Base-by-base conservation (phyloP, 2,888 invertebrate species). In the Drosophila demipolita region DNA sequence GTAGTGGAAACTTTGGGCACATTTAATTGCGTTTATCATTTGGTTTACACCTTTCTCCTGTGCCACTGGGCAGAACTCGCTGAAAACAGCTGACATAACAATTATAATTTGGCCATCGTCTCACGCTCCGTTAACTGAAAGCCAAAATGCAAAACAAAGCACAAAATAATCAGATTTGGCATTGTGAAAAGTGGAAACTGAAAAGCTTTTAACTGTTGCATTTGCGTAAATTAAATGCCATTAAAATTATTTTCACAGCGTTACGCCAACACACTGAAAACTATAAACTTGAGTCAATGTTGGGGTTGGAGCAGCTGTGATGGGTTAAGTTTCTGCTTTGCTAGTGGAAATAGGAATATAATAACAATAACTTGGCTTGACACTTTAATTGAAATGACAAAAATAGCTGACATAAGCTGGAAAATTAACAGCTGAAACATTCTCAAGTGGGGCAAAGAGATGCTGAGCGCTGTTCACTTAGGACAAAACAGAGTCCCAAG, bases 221-320 rank as follows among this genome's bases (percentile, higher is more conserved):
- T 75, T 89, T 84, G 82, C 87, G 78, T 84, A 89, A 89, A 85
- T 89, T 82, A 89, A 87, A 85, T 85, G 82, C 80, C 82, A 87
- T 85, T 89, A 90, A 87, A 90, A 90, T 85, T 89, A 90, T 85
- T 85, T 89, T 87, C 88, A 77, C 72, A 73, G 83, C 70, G 57
- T 42, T 60, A 35, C 48, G 62, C 59, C 58, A 63, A 67, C 52
- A 50, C 73, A 59, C 72, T 38, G 59, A 49, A 63, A 75, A 76
- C 75, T 74, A 76, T 79, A 67, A 66, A 55, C 74, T 79, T 67
- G 32, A 66, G 45, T 23, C 42, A 42, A 61, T 20, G 57, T 15
- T 17, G 52, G 49, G 42, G n/a, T 33, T 20, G 33, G 15, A 20
- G 53, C 8, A 23, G 20, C 45, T 23, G 40, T n/a, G 20, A 11